Evolutionary conservation across 2,113 vertebrate genomes (phyloP).

Genomic region (Gulo gulo): DNA sequence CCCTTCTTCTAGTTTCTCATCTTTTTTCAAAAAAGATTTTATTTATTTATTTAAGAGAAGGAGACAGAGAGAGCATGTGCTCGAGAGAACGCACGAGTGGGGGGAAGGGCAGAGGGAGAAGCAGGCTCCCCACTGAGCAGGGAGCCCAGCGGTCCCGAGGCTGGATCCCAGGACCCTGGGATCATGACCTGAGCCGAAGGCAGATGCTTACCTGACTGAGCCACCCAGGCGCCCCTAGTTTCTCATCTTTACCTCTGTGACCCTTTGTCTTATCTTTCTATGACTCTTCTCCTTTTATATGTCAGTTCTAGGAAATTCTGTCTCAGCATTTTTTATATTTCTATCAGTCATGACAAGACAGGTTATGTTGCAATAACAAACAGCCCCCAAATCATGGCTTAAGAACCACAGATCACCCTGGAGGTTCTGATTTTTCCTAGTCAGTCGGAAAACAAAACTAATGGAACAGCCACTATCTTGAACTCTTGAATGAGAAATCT

Average conservation of each 20-base stretch:
- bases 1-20: not conserved
- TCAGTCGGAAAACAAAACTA: not conserved
- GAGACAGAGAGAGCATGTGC: too few relatives aligned
- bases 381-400: not conserved
- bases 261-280: not conserved
- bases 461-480: not conserved
- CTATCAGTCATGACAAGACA: not conserved
- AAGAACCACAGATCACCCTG: not conserved
- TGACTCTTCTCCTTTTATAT: not conserved
- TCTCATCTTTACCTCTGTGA: not conserved
- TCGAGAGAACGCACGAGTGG: too few relatives aligned
- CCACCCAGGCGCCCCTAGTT: not conserved
- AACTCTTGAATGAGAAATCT: not conserved
- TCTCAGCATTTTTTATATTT: not conserved
- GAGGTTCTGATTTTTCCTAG: not conserved
- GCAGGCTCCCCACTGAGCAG: too few relatives aligned
- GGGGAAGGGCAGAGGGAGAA: too few relatives aligned
- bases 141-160: too few relatives aligned
- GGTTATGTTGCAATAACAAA: not conserved
- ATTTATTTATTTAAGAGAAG: too few relatives aligned
- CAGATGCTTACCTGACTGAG: too few relatives aligned
- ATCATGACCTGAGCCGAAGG: too few relatives aligned
- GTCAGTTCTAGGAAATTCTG: not conserved
- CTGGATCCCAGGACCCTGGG: too few relatives aligned
- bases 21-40: too few relatives aligned